phyloP scores from a whole-genome alignment of 2,888 invertebrate species.

The Hemicrepidius hirtus region DNA sequence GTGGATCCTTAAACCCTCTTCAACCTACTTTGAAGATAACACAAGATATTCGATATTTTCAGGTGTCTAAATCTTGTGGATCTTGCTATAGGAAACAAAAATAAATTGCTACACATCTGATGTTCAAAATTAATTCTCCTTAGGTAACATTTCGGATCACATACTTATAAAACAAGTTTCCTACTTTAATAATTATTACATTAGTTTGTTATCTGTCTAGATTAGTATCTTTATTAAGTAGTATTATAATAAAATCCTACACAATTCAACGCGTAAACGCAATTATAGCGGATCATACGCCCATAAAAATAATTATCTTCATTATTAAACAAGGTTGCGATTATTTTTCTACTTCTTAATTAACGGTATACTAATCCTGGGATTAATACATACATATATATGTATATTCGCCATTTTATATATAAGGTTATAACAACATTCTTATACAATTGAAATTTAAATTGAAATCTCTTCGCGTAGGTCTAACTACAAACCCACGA shows the following conservation, averaged over 20 bases:
- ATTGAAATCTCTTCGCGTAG: slow-evolving; percentile 23
- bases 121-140: no score
- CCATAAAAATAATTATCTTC: slow-evolving; percentile 10
- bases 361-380: slow-evolving; percentile 15
- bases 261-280: slow-evolving; percentile 2
- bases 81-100: no score
- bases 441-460: slow-evolving; percentile 8
- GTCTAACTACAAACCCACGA: slow-evolving; percentile 1
- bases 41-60: not conserved
- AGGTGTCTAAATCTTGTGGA: not conserved
- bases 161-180: no score
- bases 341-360: slow-evolving; percentile 6
- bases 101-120: no score
- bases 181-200: no score
- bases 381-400: slow-evolving; percentile 14
- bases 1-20: slow-evolving; percentile 27
- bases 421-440: slow-evolving; percentile 19
- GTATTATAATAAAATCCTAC: no score
- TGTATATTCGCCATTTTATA: slow-evolving; percentile 8
- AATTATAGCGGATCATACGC: slow-evolving; percentile 3
- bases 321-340: slow-evolving; percentile 2
- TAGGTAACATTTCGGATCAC: no score
- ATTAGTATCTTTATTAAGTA: no score
- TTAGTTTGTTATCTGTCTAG: no score
- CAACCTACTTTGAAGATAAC: slow-evolving; percentile 16